Evolutionary conservation across 2,113 vertebrate species (phyloP), one percentile per base, ranked within the genome.

Genomic region (Ceyx margarethae): DNA sequence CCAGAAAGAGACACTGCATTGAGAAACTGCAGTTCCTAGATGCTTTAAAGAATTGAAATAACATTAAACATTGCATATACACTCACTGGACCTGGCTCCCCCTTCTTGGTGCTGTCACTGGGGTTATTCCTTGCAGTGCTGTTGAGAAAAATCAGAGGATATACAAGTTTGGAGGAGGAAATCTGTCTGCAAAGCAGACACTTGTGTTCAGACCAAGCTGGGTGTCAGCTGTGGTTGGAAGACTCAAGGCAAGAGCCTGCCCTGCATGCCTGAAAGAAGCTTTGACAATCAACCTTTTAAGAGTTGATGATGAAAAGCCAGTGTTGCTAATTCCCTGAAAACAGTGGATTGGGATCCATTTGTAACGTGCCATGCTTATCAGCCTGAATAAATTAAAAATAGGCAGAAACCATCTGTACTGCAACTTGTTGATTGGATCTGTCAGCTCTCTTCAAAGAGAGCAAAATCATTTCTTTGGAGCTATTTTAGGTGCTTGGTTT

Each of bases 261-360:
- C 81, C 74, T 85, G 81, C 71, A n/a, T 82, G 89, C 89, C 84
- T 85, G 85, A 85, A 85, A 95, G 91, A 82, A 83, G 79, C 94
- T 93, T 94, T 91, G 65, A 80, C 82, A 93, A 80, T 91, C 91
- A 94, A 88, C 57, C 85, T 91, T 94, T 90, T 91, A 90, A 67
- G 82, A 73, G 48, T 94, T 94, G 94, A 78, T 95, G 90, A 90
- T 93, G 65, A 88, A 85, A 91, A 93, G 75, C 89, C 61, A 75
- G 80, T 9, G 0, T 91, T 88, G 61, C 87, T 90, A 95, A 95
- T 95, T 81, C 65, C 29, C 72, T 4, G 1, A 79, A 96, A 96
- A 89, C 51, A 92, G 81, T 85, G 81, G 75, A 60, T 96, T 93
- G 91, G 81, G 75, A 93, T 89, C 81, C 56, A 20, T 89, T 89